phyloP scores from a whole-genome alignment of 2,797 vertebrate genomes.

The Oryzias sinensis region DNA sequence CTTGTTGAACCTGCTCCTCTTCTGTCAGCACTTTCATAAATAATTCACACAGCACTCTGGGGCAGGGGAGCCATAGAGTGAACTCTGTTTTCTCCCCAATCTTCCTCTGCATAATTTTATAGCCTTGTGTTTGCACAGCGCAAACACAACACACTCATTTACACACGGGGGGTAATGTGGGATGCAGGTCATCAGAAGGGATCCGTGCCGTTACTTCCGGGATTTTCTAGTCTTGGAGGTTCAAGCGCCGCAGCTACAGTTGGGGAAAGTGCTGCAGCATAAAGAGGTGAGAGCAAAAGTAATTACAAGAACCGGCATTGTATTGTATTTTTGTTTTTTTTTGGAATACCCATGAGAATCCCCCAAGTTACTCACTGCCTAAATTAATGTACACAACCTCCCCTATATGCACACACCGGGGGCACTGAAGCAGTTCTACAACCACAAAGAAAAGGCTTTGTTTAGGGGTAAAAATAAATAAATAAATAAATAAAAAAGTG shows the following conservation, averaged over 20 bases:
- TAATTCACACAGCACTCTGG: slow-evolving; percentile 71
- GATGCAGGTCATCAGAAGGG: slow-evolving; percentile 12
- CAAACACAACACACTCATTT: slow-evolving; percentile 48
- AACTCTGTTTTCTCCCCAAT: slow-evolving; percentile 6
- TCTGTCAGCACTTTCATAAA: slow-evolving; percentile 77
- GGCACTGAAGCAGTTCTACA: slow-evolving; percentile 18
- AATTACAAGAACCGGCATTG: background rate
- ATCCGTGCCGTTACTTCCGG: background rate
- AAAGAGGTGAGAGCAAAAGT: background rate
- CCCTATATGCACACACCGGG: slow-evolving; percentile 19
- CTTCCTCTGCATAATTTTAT: slow-evolving; percentile 46
- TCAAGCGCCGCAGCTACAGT: background rate
- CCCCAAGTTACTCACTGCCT: slow-evolving; percentile 12
- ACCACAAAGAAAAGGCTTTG: background rate
- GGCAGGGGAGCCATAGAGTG: slow-evolving; percentile 53
- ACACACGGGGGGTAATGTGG: slow-evolving; percentile 33
- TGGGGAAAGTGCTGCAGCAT: background rate
- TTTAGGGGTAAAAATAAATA: slow-evolving; percentile 1
- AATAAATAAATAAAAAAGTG: no score
- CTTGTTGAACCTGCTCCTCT: slow-evolving; percentile 71
- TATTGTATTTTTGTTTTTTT: background rate
- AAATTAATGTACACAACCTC: slow-evolving; percentile 29
- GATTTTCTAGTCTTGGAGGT: slow-evolving; percentile 1
- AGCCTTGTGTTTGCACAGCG: slow-evolving; percentile 34
- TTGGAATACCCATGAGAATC: slow-evolving; percentile 1